A percentile compares a stretch with the other conserved stretches of the same genome.
phyloP scores from a whole-genome alignment of 2,888 invertebrate genomes.

The Caenorhabditis imperialis region DNA sequence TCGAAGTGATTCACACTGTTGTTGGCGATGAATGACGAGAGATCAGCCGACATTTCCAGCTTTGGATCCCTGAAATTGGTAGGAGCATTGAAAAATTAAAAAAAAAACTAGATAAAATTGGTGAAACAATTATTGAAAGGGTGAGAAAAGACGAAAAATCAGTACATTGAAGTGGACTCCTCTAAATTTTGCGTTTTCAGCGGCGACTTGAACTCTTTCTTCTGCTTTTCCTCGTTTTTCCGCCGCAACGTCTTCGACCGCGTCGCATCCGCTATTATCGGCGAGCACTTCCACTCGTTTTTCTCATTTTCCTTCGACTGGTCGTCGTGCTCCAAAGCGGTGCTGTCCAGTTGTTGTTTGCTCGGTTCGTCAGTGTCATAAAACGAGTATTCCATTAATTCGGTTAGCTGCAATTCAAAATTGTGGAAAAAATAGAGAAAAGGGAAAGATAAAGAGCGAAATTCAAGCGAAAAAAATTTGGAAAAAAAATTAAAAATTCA shows the following conservation, averaged over 20 bases:
- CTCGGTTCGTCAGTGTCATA: conserved; percentile 38
- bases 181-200: conserved; percentile 10
- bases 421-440: neutral
- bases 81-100: no score
- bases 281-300: conserved; percentile 54
- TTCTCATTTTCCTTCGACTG: conserved; percentile 15
- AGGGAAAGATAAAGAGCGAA: neutral
- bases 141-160: no score
- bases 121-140: no score
- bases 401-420: neutral
- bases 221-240: neutral
- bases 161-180: conserved; percentile 14
- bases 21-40: conserved; percentile 46
- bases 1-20: conserved; percentile 46
- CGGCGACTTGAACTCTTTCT: conserved; percentile 19
- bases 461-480: neutral
- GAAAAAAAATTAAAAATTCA: conserved; percentile 2
- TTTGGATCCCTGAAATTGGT: conserved; percentile 19
- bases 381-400: conserved; percentile 49
- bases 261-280: conserved; percentile 29
- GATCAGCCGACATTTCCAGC: conserved; percentile 32
- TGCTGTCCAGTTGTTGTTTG: conserved; percentile 42
- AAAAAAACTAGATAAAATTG: no score
- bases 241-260: conserved; percentile 11
- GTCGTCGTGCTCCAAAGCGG: conserved; percentile 30